Evolutionary conservation across 1,140 invertebrate genomes (phyloP), one percentile per base, ranked within the genome.

Genomic region (Drosophila miranda): DNA sequence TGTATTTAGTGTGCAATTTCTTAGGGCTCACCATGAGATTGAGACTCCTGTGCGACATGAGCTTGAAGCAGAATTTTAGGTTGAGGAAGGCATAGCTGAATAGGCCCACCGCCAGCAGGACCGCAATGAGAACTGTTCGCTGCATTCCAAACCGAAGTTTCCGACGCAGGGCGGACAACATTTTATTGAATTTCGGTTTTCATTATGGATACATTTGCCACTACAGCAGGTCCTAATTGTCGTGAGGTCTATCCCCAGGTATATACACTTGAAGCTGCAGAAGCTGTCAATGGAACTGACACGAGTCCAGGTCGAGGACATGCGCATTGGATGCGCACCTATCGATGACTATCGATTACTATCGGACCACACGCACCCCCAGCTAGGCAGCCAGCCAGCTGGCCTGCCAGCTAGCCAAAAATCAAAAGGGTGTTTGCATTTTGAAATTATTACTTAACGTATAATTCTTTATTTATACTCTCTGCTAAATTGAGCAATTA

Each of bases 401-500:
- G 19, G 19, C 19, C 19, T 2, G 1, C 19, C 19, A 19, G 19
- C 1, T 2, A 19, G 19, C 51, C 6, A 30, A 48, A 14, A 46
- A 16, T 30, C 52, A 71, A 19, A 38, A 34, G 1, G 11, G 28
- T 46, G 13, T 5, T 21, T 19, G n/a, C 69, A 66, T 59, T 76
- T 76, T 87, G 72, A 88, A 87, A 88, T 87, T 78, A 78, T 87
- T 87, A 88, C 82, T 87, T 87, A 87, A 87, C 83, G 82, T 88
- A 88, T 88, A 88, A 88, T 87, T 87, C 78, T 87, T 87, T 88
- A 88, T 87, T 88, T 83, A 72, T 88, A 79, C 83, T 84, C 80
- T 79, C 67, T 75, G 84, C 83, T 88, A 88, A 88, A 88, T 88
- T 88, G 83, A 88, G 83, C 83, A 88, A 88, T 89, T 38, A 38